Percentiles rank a stretch among this genome's conserved stretches.
Conservation (phyloP, 2,888 invertebrate genomes). For the Aleiodes alternator region DNA sequence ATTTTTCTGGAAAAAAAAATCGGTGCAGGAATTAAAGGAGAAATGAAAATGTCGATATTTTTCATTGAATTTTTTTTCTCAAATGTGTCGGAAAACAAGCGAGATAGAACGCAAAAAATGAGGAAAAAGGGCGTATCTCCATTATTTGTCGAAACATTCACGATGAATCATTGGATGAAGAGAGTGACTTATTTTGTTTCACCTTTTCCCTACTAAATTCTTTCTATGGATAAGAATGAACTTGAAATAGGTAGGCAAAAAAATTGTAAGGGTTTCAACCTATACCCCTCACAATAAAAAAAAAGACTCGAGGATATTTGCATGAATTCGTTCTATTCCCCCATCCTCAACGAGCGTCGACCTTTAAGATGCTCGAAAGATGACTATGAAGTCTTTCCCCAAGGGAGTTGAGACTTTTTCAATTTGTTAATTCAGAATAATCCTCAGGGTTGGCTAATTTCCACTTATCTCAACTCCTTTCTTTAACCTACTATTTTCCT, state of each 20-base stretch:
- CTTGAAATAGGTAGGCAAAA: not conserved
- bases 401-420: conserved; percentile 65
- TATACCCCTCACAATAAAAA: not conserved
- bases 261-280: conserved; percentile 17
- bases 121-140: too few relatives aligned
- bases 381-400: conserved; percentile 18
- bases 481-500: conserved; percentile 43
- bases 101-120: not conserved
- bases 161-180: not conserved
- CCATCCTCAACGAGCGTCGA: conserved; percentile 48
- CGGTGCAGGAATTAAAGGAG: too few relatives aligned
- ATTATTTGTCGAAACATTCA: not conserved
- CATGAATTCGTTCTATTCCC: conserved; percentile 65
- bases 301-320: conserved; percentile 58
- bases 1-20: too few relatives aligned
- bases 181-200: not conserved
- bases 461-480: conserved; percentile 52
- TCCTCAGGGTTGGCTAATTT: conserved; percentile 71
- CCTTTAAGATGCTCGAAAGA: conserved; percentile 60
- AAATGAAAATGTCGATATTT: too few relatives aligned
- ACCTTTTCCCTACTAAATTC: not conserved
- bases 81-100: too few relatives aligned
- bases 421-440: conserved; percentile 73
- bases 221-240: conserved; percentile 18
- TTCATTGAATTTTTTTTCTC: too few relatives aligned